Conservation (phyloP, 2,113 vertebrate genomes). For the Lophura nycthemera region DNA sequence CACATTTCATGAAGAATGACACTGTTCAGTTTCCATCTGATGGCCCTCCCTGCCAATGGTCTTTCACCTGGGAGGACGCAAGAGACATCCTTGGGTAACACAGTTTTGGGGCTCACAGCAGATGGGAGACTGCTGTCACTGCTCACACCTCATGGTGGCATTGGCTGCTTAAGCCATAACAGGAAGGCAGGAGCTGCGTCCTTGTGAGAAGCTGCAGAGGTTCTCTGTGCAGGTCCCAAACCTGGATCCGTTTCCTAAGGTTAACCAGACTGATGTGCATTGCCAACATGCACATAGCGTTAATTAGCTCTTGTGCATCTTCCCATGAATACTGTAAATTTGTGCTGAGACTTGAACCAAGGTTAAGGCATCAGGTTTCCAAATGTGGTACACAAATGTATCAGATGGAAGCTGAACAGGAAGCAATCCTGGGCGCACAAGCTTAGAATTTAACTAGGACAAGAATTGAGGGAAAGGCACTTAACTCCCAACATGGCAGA, state of each 20-base stretch:
- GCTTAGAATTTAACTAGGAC: background rate
- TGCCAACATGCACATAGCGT: background rate
- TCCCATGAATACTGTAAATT: background rate
- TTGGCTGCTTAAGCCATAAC: background rate
- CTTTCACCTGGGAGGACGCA: background rate
- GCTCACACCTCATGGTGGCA: background rate
- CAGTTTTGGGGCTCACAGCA: background rate
- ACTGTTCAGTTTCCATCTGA: background rate
- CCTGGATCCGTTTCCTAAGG: background rate
- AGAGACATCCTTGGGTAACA: background rate
- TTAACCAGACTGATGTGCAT: background rate
- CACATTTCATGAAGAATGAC: background rate
- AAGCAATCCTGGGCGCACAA: background rate
- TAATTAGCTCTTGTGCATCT: background rate
- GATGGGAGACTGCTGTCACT: background rate
- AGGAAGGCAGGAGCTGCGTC: background rate
- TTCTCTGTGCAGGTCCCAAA: background rate
- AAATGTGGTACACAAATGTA: rapidly evolving
- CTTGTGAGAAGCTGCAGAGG: background rate
- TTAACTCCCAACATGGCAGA: slow-evolving; percentile 27
- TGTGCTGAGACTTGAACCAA: background rate
- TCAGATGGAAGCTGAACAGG: background rate
- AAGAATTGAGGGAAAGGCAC: background rate
- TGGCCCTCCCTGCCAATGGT: background rate
- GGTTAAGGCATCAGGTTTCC: background rate